Base-by-base conservation (phyloP, 2,113 vertebrate genomes). In the Crocuta crocuta region DNA sequence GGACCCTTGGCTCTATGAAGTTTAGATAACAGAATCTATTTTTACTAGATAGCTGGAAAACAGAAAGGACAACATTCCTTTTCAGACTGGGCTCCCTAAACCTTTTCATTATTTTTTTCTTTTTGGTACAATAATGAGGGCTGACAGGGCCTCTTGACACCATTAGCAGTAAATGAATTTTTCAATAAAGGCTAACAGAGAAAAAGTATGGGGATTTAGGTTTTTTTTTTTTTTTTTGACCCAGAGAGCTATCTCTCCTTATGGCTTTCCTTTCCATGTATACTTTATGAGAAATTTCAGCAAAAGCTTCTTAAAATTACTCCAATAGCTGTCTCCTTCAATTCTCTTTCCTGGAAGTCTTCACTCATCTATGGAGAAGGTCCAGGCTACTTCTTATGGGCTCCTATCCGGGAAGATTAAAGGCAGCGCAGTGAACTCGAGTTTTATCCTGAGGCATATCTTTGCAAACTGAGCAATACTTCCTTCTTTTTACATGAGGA, bases 111-210 rank as follows among this genome's bases (percentile, higher is more conserved):
- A 50, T 92, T 93, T 92, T 93, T 92, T 92, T 68, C 85, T 80
- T 89, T 97, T 82, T 55, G 35, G 45, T 92, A 70, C 8, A 87
- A 66, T 84, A 97, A 80, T 85, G 45, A 95, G 88, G 61, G 21
- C 45, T 94, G 88, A 94, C 84, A 94, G 92, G 31, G 58, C 68
- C 9, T 1, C 71, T 95, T 93, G 91, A 82, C 61, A 81, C 26
- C 58, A 74, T 84, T 94, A 94, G 66, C 28, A 17, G 70, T 65
- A 95, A 91, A 90, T 66, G 45, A 94, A 92, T 92, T 94, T 98
- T 97, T 97, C 94, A 95, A 17, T 93, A 92, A 96, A 31, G 28
- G 88, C 95, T 88, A 90, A 91, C 70, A 55, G 43, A 95, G 95
- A 33, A 93, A 95, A 96, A 70, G 12, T 68, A 48, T 43, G 19